Conservation (phyloP, 2,113 vertebrate genomes). For the Casuarius casuarius region DNA sequence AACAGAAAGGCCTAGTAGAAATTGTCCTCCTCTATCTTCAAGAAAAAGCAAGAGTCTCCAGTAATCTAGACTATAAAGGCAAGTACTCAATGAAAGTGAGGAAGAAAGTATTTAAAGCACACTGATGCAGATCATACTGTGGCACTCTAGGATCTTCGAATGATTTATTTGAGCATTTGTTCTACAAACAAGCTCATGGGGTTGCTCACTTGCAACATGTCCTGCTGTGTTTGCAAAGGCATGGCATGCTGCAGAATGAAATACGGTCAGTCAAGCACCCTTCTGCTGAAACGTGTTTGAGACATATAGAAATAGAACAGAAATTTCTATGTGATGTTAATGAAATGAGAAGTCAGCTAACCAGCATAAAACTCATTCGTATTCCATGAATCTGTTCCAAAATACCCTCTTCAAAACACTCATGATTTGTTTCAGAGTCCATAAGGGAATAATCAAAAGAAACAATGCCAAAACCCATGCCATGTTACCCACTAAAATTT, state of each 20-base stretch:
- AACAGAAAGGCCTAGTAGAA: not conserved
- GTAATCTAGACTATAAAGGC: not conserved
- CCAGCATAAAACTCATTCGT: not conserved
- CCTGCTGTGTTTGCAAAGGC: not conserved
- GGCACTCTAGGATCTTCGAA: not conserved
- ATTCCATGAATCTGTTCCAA: not conserved
- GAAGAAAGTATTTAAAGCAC: not conserved
- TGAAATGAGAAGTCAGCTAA: not conserved
- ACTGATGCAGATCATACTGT: not conserved
- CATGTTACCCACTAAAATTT: not conserved
- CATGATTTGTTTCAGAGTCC: not conserved
- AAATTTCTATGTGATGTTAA: not conserved
- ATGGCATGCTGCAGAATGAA: not conserved
- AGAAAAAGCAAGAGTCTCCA: not conserved
- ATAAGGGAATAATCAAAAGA: slow-evolving; percentile 6
- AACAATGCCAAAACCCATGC: not conserved
- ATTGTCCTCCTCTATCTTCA: not conserved
- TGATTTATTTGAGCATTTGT: not conserved
- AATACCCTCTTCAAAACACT: not conserved
- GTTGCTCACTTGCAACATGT: not conserved
- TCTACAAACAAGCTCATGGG: not conserved
- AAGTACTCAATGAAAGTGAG: not conserved
- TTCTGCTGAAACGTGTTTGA: not conserved
- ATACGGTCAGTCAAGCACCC: not conserved
- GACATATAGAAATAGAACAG: not conserved